phyloP scores from a whole-genome alignment of 2,888 invertebrate species.

The Himalopsyche anomala region DNA sequence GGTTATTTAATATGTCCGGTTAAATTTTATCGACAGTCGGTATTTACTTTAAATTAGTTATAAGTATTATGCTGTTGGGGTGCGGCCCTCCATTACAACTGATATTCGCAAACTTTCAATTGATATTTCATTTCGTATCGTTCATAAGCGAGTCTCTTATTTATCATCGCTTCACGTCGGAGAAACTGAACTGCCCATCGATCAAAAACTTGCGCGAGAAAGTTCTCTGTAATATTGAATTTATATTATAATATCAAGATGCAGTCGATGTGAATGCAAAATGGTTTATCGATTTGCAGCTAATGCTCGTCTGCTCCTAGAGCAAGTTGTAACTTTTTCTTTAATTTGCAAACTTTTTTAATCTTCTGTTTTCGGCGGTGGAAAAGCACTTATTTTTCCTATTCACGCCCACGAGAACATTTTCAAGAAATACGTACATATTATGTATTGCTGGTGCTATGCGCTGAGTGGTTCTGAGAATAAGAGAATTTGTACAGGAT shows the following conservation, averaged over 20 bases:
- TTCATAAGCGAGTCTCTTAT: not conserved
- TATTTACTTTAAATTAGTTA: too few relatives aligned
- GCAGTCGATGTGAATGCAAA: conserved; percentile 1
- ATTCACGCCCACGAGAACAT: too few relatives aligned
- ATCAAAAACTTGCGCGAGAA: conserved; percentile 16
- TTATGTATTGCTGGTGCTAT: too few relatives aligned
- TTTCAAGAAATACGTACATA: too few relatives aligned
- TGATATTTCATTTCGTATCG: not conserved
- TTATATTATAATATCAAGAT: not conserved
- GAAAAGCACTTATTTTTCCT: too few relatives aligned
- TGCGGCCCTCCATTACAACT: too few relatives aligned
- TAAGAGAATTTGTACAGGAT: too few relatives aligned
- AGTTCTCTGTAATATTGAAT: conserved; percentile 16
- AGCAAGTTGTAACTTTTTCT: not conserved
- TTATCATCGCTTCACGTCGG: not conserved
- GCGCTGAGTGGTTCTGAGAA: too few relatives aligned
- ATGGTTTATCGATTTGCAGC: conserved; percentile 10
- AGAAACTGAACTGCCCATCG: conserved; percentile 14
- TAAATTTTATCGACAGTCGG: too few relatives aligned
- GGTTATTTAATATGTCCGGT: too few relatives aligned
- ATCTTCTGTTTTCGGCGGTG: conserved; percentile 17
- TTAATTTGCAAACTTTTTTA: conserved; percentile 12
- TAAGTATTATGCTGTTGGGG: too few relatives aligned
- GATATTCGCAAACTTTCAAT: not conserved
- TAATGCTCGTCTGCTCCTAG: not conserved